phyloP scores from a whole-genome alignment of 2,113 vertebrate genomes.

The Hippocampus abdominalis region DNA sequence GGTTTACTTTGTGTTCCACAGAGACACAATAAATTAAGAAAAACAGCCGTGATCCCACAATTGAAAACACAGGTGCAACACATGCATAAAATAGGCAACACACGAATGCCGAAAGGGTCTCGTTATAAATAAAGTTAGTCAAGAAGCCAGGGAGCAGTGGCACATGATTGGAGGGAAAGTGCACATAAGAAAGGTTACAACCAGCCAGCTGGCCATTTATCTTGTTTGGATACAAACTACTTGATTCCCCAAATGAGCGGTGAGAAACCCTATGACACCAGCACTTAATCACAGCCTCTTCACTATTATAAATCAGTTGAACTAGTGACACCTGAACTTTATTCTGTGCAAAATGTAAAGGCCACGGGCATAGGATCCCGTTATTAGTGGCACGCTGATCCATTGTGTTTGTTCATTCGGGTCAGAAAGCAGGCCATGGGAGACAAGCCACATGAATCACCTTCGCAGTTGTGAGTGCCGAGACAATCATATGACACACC shows the following conservation, averaged over 20 bases:
- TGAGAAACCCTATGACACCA: slow-evolving; percentile 66
- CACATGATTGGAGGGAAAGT: slow-evolving; percentile 58
- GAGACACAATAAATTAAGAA: not conserved
- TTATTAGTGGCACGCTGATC: slow-evolving; percentile 71
- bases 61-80: slow-evolving; percentile 17
- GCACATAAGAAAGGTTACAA: slow-evolving; percentile 72
- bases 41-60: slow-evolving; percentile 11
- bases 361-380: slow-evolving; percentile 58
- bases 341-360: slow-evolving; percentile 66
- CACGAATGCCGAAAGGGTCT: slow-evolving; percentile 23
- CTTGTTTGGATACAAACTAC: slow-evolving; percentile 70
- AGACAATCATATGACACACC: slow-evolving; percentile 38
- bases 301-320: slow-evolving; percentile 81
- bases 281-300: slow-evolving; percentile 69
- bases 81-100: slow-evolving; percentile 28
- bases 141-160: slow-evolving; percentile 52
- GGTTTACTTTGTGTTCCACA: not conserved
- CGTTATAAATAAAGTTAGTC: slow-evolving; percentile 66
- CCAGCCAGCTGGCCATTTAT: slow-evolving; percentile 65
- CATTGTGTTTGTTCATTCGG: slow-evolving; percentile 69
- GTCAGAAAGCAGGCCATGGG: slow-evolving; percentile 64
- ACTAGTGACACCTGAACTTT: slow-evolving; percentile 79
- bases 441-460: slow-evolving; percentile 50
- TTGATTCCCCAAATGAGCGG: slow-evolving; percentile 74
- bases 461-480: slow-evolving; percentile 31